Conservation (phyloP, 1,140 invertebrate species). For the Camponotus floridanus region DNA sequence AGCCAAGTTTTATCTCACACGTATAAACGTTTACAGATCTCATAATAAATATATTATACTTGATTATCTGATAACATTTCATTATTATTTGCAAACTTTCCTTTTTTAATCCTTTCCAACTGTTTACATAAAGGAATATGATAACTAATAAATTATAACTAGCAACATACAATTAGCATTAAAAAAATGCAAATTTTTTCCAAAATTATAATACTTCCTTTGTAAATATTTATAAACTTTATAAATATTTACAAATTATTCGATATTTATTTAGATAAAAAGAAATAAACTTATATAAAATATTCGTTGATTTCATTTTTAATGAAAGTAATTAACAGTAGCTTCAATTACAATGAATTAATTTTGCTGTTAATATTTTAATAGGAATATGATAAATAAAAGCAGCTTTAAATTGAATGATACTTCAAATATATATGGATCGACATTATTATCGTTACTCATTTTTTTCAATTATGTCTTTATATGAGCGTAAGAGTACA, state of each 20-base stretch:
- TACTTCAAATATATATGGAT: background rate
- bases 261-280: constrained; percentile 8
- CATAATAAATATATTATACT: background rate
- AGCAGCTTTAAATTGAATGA: background rate
- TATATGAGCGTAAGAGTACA: background rate
- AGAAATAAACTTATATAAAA: background rate
- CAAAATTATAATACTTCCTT: background rate
- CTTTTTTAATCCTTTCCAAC: background rate
- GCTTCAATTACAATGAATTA: too few relatives aligned
- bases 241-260: constrained; percentile 1
- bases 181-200: background rate
- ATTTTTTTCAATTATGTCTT: constrained; percentile 16
- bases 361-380: too few relatives aligned
- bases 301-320: too few relatives aligned
- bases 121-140: background rate
- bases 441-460: background rate
- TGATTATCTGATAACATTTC: background rate
- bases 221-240: constrained; percentile 12
- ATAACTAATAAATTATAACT: background rate
- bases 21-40: background rate
- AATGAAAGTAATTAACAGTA: too few relatives aligned
- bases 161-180: background rate
- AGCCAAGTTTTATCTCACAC: background rate
- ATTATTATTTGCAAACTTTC: background rate
- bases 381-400: too few relatives aligned